Base-by-base conservation (phyloP, 2,888 invertebrate genomes). In the Bombylius major region DNA sequence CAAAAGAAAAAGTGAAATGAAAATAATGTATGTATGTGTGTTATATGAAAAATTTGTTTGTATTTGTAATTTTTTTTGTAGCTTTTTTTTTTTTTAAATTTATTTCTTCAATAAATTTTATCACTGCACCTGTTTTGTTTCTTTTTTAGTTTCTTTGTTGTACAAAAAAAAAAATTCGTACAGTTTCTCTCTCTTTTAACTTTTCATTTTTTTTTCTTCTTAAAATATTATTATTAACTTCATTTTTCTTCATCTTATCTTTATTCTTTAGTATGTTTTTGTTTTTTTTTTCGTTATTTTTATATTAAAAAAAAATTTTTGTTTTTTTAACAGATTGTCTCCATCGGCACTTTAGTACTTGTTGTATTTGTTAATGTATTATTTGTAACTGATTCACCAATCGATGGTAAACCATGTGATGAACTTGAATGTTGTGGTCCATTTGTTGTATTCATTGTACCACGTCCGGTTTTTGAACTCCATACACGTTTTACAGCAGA, bases 361-460 rank as follows among this genome's bases (percentile, higher is more conserved):
- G 76, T 78, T 39, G 78, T 77, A 65, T 78, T 76, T 61, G 83
- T 82, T 61, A 81, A 77, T 62, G 84, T 83, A 67, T 80, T 83
- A 73, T 83, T 82, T 65, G 84, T 84, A 60, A 84, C 80, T 62
- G 84, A 84, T 72, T 87, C 87, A 60, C 85, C 87, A 77, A 88
- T 82, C 45, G 89, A 89, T 55, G 89, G 89, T 72, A 87, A 77
- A 58, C 87, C 89, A 75, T 89, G 87, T 58, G 88, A 88, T 63
- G 83, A 84, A 56, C 82, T 81, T 57, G 88, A 88, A 72, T 84
- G 83, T 69, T 82, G 80, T 59, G 82, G 81, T 3, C 81, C 82
- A 59, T 82, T 82, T 54, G 81, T 81, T 32, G 80, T 79, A 61
- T 72, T 76, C 54, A 73, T 72, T 62, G 78, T 77, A 60, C 78